These are phyloP conservation scores for Zoanthus sociatus DNA, from an alignment of 92 coral and sea anemone genomes.

Conservation along the genomic window DNA sequence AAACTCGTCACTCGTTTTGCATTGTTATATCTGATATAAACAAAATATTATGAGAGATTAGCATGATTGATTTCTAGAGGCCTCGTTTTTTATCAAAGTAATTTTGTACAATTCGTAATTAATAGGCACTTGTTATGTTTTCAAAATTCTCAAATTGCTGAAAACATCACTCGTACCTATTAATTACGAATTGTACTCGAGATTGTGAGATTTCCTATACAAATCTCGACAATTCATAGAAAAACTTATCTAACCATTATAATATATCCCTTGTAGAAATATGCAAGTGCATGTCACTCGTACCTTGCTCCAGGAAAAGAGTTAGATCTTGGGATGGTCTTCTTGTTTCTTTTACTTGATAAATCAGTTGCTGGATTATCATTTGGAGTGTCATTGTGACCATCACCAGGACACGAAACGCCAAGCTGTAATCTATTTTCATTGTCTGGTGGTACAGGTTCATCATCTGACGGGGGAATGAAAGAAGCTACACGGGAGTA, in stretches of 20 bases:
- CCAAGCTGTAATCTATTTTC: not conserved
- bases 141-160: too few relatives aligned
- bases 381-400: not conserved
- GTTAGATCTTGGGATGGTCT: constrained; percentile 27
- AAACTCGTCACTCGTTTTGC: too few relatives aligned
- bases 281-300: not conserved
- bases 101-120: too few relatives aligned
- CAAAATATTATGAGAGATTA: too few relatives aligned
- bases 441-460: not conserved
- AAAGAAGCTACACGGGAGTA: constrained; percentile 15
- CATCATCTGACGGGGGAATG: not conserved
- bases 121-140: too few relatives aligned
- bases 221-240: not conserved
- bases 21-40: too few relatives aligned
- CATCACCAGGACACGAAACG: not conserved
- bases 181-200: too few relatives aligned
- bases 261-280: not conserved
- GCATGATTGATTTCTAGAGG: too few relatives aligned
- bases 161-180: too few relatives aligned
- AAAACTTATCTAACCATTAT: not conserved
- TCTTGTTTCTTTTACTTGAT: constrained; percentile 1
- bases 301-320: constrained; percentile 48
- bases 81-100: too few relatives aligned
- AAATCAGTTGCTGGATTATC: not conserved
- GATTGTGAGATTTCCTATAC: too few relatives aligned